Evolutionary conservation across 2,888 invertebrate genomes (phyloP).

Genomic region (Pyralis farinalis): DNA sequence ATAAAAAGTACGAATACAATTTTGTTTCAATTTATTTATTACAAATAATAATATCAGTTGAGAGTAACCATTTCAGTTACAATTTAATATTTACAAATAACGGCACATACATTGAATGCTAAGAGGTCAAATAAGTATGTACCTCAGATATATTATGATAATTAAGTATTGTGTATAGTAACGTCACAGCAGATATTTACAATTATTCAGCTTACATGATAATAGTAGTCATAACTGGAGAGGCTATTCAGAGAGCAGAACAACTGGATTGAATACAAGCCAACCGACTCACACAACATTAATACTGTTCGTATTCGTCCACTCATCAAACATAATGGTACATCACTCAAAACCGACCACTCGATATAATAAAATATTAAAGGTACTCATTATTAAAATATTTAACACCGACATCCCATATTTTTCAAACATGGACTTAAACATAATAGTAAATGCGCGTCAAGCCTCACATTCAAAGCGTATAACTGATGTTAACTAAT

Average conservation of each 20-base stretch:
- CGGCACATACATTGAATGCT: not conserved
- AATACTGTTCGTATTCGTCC: constrained; percentile 21
- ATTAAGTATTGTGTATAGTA: constrained; percentile 18
- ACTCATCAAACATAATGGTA: constrained; percentile 15
- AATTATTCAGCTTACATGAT: constrained; percentile 9
- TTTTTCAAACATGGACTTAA: constrained; percentile 56
- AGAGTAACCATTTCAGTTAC: constrained; percentile 21
- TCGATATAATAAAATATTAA: constrained; percentile 27
- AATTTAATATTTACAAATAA: constrained; percentile 10
- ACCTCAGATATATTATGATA: constrained; percentile 8
- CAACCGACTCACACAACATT: constrained; percentile 21
- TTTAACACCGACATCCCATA: constrained; percentile 34
- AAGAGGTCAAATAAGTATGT: constrained; percentile 6
- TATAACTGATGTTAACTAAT: constrained; percentile 32
- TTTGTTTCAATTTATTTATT: constrained; percentile 27
- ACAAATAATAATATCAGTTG: constrained; percentile 30
- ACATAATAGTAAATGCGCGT: constrained; percentile 68
- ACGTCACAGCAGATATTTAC: constrained; percentile 24
- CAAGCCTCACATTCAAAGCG: constrained; percentile 69
- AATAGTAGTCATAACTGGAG: constrained; percentile 10
- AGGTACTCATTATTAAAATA: constrained; percentile 45
- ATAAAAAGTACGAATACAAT: no score
- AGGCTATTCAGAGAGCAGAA: constrained; percentile 17
- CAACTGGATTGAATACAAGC: constrained; percentile 3
- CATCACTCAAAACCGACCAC: constrained; percentile 18